These are phyloP conservation scores for Cricetomys ansorgei DNA, from an alignment of 2,113 vertebrate species.

Conservation along the genomic window DNA sequence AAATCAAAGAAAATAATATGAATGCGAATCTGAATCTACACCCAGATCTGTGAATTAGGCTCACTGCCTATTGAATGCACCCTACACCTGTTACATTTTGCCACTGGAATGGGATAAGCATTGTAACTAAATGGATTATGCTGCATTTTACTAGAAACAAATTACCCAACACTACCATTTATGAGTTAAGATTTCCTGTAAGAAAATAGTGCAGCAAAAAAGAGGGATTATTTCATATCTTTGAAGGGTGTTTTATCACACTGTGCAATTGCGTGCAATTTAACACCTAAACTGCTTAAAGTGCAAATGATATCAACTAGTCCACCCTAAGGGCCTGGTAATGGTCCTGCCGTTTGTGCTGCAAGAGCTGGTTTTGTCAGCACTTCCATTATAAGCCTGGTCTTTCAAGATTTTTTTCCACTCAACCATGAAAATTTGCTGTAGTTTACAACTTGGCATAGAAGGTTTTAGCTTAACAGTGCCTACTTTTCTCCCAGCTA, in stretches of 20 bases:
- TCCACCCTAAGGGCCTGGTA: slow-evolving; percentile 79
- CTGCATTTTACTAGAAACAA: slow-evolving; percentile 80
- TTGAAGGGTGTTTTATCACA: slow-evolving; percentile 76
- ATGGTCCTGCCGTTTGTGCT: slow-evolving; percentile 60
- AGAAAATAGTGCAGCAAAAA: slow-evolving; percentile 78
- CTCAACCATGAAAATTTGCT: slow-evolving; percentile 80
- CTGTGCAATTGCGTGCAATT: slow-evolving; percentile 80
- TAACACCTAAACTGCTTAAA: slow-evolving; percentile 81
- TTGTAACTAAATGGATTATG: slow-evolving; percentile 82
- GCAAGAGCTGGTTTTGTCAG: slow-evolving; percentile 70
- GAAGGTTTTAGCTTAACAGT: slow-evolving; percentile 78
- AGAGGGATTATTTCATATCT: slow-evolving; percentile 81
- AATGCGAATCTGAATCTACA: slow-evolving; percentile 69
- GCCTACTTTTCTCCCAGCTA: slow-evolving; percentile 75
- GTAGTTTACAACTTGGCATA: slow-evolving; percentile 78
- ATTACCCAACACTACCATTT: slow-evolving; percentile 79
- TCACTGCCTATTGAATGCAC: slow-evolving; percentile 68
- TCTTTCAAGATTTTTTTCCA: slow-evolving; percentile 76
- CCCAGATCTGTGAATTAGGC: slow-evolving; percentile 67
- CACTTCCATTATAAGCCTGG: slow-evolving; percentile 77
- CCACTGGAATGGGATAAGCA: slow-evolving; percentile 74
- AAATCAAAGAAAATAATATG: slow-evolving; percentile 65
- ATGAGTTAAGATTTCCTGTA: slow-evolving; percentile 80
- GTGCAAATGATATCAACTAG: slow-evolving; percentile 78
- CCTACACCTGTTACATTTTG: slow-evolving; percentile 78